Evolutionary conservation across 1,140 invertebrate genomes (phyloP), one percentile per base, ranked within the genome.

Genomic region (Thalassaphorura encarpata): DNA sequence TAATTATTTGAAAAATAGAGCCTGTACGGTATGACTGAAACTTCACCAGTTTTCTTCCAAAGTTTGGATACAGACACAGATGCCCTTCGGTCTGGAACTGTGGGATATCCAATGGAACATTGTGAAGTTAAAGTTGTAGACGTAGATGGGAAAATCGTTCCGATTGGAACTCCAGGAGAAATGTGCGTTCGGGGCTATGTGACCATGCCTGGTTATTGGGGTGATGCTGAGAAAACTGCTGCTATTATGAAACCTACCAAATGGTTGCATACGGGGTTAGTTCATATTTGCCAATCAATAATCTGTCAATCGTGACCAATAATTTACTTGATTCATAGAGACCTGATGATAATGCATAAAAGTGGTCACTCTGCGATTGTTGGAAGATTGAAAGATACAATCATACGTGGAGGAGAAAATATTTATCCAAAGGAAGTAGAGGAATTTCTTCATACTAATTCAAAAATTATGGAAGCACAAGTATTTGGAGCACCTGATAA

Each of bases 231-330:
- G 2, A 79, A 78, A 67, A 83, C 79, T 0, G 66, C 66, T 16
- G 74, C 79, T 55, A 79, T 78, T 0, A 74, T 95, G 2, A 76
- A 73, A 15, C 54, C 73, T 6, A 85, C 87, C 33, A 74, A 80
- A 19, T 97, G 95, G 95, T 76, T 95, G 6, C 80, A 80, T 66
- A 94, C 90, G n/a, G 94, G 92, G 87, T 89, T 76, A 76, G 42
- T 18, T 45, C 42, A 45, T 8, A 11, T 8, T 21, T 48, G 46
- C 4, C 4, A 19, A 15, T 48, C 24, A 48, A n/a, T 11, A 11
- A 11, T 36, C n/a, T 11, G 33, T 36, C 11, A n/a, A 36, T 36
- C n/a, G 33, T 36, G 33, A 36, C 33, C 33, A 11, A 36, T 36
- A 11, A n/a, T 36, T 11, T 48, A 18, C 26, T 48, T 19, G 23